Evolutionary conservation across 2,113 vertebrate genomes (phyloP), one percentile per base, ranked within the genome.

Genomic region (Parotia lawesii): DNA sequence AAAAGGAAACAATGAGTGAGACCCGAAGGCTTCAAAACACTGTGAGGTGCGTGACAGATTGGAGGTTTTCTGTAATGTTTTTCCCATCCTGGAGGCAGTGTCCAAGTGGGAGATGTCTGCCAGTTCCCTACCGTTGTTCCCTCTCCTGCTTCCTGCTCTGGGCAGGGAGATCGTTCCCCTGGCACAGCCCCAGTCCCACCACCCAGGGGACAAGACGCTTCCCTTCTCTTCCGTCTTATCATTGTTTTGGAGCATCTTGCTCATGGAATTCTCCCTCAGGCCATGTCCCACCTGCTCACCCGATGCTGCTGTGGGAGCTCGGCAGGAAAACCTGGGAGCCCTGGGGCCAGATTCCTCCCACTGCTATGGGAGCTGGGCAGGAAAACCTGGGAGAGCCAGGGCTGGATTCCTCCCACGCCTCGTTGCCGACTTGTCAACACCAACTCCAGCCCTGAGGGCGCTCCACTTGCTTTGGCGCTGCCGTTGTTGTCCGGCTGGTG

Each of bases 1-100:
- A 64, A 90, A 51, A 94, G 84, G 70, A 94, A 91, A 94, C 78
- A 67, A 47, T 91, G 93, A 91, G 66, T 42, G 79, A 35, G 57
- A 38, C 40, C 23, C 19, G 4, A n/a, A 27, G 62, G 73, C 84
- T 89, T 20, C 89, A 79, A 87, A 94, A 66, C 87, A 45, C 61
- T 0, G 12, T 6, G 51, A 54, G 47, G 69, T 83, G 45, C 82
- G 5, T 53, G 65, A 19, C 85, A 51, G 72, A 54, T 19, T 2
- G 12, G 75, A 88, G 58, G 33, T 25, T 79, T 74, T 85, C 85
- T 37, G 82, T 19, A 67, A 91, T 94, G 94, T 71, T 84, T 94
- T 93, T 71, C 83, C 92, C 79, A 38, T 28, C 6, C 65, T 28
- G 60, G 48, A 57, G 69, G 65, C 86, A 50, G 56, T 5, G 80